Evolutionary conservation across 2,888 invertebrate species (phyloP), one percentile per base, ranked within the genome.

Genomic region (Patella caerulea): DNA sequence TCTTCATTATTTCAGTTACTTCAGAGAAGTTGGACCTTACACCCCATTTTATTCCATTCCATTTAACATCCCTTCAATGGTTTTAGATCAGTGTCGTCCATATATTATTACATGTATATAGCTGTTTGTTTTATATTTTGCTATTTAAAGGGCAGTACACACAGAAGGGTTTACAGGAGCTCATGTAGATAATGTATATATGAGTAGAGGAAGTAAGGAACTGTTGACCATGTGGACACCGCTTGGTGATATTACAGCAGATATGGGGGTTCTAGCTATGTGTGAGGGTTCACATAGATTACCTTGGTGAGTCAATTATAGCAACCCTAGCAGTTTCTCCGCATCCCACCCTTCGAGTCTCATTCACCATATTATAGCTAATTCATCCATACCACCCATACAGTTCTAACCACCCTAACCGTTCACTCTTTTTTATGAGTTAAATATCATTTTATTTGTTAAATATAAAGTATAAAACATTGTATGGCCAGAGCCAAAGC

Each of bases 141-240:
- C 11, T 52, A 14, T 56, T 77, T 54, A 9, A 76, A 88, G 90
- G 77, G 88, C 86, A 14, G 84, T 90, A 70, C 86, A 87, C 75
- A 81, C 84, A 34, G 82, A 83, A 54, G 88, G 83, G 14, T 89
- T 86, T 75, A 89, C 90, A 9, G 90, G 90, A 3, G 88, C 85
- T 5, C 90, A 90, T 79, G 87, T 89, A 59, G 90, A 90, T 77
- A 86, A 83, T 72, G 90, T 90, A 53, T 90, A 90, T 79, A 90
- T 90, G 90, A 78, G 83, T 34, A 83, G 88, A 34, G 90, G 90
- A 15, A 87, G 88, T 14, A 24, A 75, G 0, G 79, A 83, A 9
- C 80, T 90, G 71, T 82, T 83, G 69, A 90, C 90, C 7, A 86
- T 89, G 87, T 90, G 90, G 90, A 88, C 88, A 69, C 90, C 90